phyloP scores from a whole-genome alignment of 2,888 invertebrate genomes.

The Epirrita christyi region DNA sequence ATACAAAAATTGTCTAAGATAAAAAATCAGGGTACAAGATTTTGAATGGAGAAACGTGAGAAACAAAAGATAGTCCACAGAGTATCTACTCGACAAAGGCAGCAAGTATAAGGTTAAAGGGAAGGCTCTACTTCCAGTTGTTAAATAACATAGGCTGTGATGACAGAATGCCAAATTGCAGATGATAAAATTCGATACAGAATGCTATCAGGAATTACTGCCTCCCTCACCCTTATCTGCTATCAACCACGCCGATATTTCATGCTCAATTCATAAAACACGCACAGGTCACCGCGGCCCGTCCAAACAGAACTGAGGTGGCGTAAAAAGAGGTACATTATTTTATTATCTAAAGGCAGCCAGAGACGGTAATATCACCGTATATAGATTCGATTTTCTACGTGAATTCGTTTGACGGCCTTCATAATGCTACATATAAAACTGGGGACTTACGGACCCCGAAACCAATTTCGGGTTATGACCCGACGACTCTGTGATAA shows the following conservation, averaged over 20 bases:
- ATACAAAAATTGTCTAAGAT: too few species aligned
- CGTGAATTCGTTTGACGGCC: constrained; percentile 86
- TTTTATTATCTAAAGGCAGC: constrained; percentile 82
- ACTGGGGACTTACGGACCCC: constrained; percentile 85
- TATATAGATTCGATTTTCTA: constrained; percentile 86
- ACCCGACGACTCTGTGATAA: constrained; percentile 85
- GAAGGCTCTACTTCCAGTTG: not conserved
- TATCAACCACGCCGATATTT: constrained; percentile 12
- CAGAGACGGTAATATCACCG: constrained; percentile 81
- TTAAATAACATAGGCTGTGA: not conserved
- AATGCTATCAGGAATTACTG: constrained; percentile 6
- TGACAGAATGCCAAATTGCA: not conserved
- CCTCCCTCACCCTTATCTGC: constrained; percentile 9
- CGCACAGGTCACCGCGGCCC: constrained; percentile 45
- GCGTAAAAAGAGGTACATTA: constrained; percentile 81
- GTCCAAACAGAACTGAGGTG: constrained; percentile 54
- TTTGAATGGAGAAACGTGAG: too few species aligned
- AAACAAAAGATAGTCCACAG: too few species aligned
- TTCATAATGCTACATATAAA: constrained; percentile 86
- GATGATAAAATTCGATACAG: constrained; percentile 12
- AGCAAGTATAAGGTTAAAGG: too few species aligned
- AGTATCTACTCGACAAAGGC: too few species aligned
- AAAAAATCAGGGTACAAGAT: too few species aligned
- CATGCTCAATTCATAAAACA: constrained; percentile 32
- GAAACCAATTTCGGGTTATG: constrained; percentile 86